These are phyloP conservation scores for Entomobrya multifasciata DNA, from an alignment of 2,888 invertebrate species.

Conservation along the genomic window DNA sequence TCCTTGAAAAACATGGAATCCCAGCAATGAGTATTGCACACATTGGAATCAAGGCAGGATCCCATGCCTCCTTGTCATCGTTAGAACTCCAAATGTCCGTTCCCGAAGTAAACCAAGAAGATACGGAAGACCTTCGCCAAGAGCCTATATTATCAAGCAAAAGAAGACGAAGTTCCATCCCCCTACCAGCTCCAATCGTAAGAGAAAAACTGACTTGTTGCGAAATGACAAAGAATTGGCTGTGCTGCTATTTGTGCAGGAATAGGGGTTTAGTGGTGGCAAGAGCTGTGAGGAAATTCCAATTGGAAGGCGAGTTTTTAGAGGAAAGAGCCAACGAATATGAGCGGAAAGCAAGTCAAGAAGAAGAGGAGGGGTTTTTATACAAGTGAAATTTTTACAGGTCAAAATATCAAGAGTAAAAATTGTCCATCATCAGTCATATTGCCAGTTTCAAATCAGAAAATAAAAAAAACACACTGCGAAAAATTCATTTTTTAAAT, in stretches of 20 bases:
- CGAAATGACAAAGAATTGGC: constrained; percentile 39
- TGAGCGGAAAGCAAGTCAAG: neutral
- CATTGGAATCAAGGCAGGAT: constrained; percentile 20
- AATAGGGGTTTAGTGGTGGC: constrained; percentile 51
- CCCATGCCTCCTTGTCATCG: neutral
- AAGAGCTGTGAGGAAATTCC: constrained; percentile 41
- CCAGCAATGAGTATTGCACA: constrained; percentile 38
- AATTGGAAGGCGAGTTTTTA: constrained; percentile 49
- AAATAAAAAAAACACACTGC: too few species aligned
- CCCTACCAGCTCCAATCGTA: constrained; percentile 9
- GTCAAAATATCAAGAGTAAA: neutral
- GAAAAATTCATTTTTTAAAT: too few species aligned
- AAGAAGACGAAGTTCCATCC: neutral
- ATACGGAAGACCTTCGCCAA: neutral
- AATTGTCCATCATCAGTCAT: too few species aligned
- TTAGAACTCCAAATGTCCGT: neutral
- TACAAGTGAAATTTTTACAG: neutral
- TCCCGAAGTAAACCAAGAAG: neutral
- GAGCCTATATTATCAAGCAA: neutral
- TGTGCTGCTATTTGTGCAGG: constrained; percentile 48
- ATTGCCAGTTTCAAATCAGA: too few species aligned
- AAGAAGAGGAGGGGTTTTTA: neutral
- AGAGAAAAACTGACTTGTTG: neutral
- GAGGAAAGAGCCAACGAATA: constrained; percentile 3
- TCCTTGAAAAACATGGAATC: constrained; percentile 52